phyloP scores from a whole-genome alignment of 2,113 vertebrate species.

The Odontophorus gujanensis region DNA sequence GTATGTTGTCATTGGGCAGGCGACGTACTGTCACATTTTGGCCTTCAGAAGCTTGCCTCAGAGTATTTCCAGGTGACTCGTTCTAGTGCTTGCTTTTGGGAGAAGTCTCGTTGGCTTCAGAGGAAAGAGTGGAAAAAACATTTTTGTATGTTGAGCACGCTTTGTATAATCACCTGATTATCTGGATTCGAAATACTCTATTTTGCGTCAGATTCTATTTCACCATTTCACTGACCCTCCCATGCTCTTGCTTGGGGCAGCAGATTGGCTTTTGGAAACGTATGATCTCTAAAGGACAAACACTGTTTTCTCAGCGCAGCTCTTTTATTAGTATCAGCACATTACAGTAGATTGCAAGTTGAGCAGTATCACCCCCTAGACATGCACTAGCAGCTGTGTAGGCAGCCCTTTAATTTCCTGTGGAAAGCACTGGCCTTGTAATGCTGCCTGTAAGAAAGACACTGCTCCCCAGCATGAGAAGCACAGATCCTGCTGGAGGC shows the following conservation, averaged over 20 bases:
- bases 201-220: background rate
- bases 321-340: background rate
- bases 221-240: background rate
- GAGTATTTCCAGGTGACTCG: background rate
- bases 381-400: background rate
- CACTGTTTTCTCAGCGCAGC: background rate
- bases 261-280: background rate
- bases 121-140: background rate
- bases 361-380: background rate
- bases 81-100: background rate
- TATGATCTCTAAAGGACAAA: background rate
- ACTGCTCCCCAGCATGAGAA: background rate
- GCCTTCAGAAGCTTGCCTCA: background rate
- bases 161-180: background rate
- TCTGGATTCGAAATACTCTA: background rate
- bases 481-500: background rate
- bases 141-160: background rate
- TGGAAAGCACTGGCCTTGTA: background rate
- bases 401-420: background rate
- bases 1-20: background rate
- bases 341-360: background rate
- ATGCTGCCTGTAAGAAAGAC: background rate
- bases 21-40: accelerated
- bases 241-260: background rate
- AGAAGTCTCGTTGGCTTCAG: background rate